Conservation (phyloP, 2,888 invertebrate genomes). For the Leucania comma region DNA sequence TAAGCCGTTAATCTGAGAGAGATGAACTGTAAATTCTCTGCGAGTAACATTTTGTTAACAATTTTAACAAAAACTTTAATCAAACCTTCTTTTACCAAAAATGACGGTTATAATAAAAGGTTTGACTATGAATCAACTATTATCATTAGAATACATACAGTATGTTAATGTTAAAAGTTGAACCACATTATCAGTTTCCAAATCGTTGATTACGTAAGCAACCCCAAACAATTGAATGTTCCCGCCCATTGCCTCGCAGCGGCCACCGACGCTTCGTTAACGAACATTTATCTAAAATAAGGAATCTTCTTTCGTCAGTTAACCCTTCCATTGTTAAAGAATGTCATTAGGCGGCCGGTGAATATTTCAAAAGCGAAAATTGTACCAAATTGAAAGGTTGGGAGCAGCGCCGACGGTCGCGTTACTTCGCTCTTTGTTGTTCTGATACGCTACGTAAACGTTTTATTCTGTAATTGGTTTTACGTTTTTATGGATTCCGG, state of each 20-base stretch:
- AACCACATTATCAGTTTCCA: constrained; percentile 25
- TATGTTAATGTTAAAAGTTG: no score
- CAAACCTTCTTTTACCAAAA: not conserved
- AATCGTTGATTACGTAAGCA: constrained; percentile 42
- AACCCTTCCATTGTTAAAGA: constrained; percentile 56
- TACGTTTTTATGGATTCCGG: constrained; percentile 62
- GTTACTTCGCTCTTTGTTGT: constrained; percentile 59
- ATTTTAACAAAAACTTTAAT: constrained; percentile 3
- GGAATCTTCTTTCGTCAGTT: constrained; percentile 50
- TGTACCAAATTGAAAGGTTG: constrained; percentile 46
- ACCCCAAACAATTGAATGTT: constrained; percentile 44
- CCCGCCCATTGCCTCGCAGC: constrained; percentile 43
- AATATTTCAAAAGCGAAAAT: constrained; percentile 67
- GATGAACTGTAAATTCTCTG: constrained; percentile 34
- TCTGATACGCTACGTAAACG: constrained; percentile 52
- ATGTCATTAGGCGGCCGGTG: constrained; percentile 61
- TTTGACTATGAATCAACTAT: not conserved
- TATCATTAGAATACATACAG: not conserved
- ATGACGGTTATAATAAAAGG: not conserved
- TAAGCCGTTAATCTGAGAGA: constrained; percentile 40
- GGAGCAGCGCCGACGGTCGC: constrained; percentile 16
- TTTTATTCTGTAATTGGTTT: constrained; percentile 63
- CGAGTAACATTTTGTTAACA: not conserved
- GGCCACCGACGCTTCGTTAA: constrained; percentile 36
- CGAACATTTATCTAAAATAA: constrained; percentile 55